Evolutionary conservation across 37 sponge, comb jelly and placozoan species (phyloP).

Genomic region (Lycopodina hypogea): DNA sequence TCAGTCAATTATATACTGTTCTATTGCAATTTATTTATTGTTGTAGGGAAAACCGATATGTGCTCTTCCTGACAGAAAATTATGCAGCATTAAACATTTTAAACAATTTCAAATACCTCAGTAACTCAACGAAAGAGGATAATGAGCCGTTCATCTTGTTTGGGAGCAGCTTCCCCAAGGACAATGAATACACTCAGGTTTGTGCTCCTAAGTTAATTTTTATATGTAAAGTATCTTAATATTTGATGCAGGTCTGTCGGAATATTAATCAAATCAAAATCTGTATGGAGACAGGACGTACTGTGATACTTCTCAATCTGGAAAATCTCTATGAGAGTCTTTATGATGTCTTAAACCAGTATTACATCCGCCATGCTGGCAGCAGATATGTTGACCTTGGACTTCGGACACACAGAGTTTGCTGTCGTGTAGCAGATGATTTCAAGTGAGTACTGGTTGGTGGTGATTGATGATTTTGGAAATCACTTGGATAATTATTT

Average conservation of each 20-base stretch:
- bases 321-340: conserved; percentile 96
- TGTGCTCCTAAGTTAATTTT: not conserved
- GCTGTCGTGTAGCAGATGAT: conserved; percentile 78
- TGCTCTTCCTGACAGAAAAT: conserved; percentile 89
- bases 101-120: conserved; percentile 22
- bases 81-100: conserved; percentile 88
- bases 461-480: no score
- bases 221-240: not conserved
- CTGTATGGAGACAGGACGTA: conserved; percentile 91
- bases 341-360: conserved; percentile 94
- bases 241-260: conserved; percentile 61
- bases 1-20: no score
- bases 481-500: no score
- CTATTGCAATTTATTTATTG: conserved; percentile 4
- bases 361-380: conserved; percentile 57
- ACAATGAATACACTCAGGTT: conserved; percentile 94
- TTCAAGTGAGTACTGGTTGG: conserved; percentile 66
- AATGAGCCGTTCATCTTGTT: conserved; percentile 72
- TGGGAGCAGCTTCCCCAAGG: conserved; percentile 95
- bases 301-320: conserved; percentile 87
- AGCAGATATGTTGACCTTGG: conserved; percentile 87
- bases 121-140: not conserved
- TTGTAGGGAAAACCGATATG: conserved; percentile 87
- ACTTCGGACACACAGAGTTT: conserved; percentile 83
- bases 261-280: conserved; percentile 95